These are phyloP conservation scores for Steinernema scapterisci DNA, from an alignment of 2,888 invertebrate species.

Conservation along the genomic window DNA sequence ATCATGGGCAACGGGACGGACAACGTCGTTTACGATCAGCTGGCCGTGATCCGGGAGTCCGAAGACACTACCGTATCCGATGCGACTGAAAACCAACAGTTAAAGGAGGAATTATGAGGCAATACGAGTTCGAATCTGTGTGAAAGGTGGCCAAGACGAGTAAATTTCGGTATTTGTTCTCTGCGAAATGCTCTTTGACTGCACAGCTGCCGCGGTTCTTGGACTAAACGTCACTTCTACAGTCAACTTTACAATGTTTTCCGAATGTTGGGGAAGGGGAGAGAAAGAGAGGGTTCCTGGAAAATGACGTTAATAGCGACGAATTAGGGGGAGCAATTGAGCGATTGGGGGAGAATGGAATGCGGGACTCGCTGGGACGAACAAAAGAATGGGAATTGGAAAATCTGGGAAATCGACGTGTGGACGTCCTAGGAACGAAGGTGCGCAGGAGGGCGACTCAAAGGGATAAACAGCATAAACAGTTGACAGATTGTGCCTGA, in stretches of 20 bases:
- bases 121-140: neutral
- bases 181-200: no score
- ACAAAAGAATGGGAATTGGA: neutral
- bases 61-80: slow-evolving; percentile 33
- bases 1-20: neutral
- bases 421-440: no score
- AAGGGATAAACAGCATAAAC: no score
- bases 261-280: neutral
- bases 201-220: no score
- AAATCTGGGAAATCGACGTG: neutral
- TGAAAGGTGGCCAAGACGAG: neutral
- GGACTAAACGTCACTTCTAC: no score
- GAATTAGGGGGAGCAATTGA: neutral
- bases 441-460: no score
- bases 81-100: neutral
- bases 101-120: neutral
- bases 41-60: slow-evolving; percentile 39
- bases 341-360: neutral
- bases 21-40: slow-evolving; percentile 33
- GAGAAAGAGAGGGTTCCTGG: neutral
- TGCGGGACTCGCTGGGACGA: no score
- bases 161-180: neutral
- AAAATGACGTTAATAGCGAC: neutral
- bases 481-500: neutral
- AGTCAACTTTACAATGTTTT: no score